Percentiles rank a stretch among this genome's conserved stretches.
Conservation (phyloP, 2,797 vertebrate genomes). For the Loris lydekkerianus region DNA sequence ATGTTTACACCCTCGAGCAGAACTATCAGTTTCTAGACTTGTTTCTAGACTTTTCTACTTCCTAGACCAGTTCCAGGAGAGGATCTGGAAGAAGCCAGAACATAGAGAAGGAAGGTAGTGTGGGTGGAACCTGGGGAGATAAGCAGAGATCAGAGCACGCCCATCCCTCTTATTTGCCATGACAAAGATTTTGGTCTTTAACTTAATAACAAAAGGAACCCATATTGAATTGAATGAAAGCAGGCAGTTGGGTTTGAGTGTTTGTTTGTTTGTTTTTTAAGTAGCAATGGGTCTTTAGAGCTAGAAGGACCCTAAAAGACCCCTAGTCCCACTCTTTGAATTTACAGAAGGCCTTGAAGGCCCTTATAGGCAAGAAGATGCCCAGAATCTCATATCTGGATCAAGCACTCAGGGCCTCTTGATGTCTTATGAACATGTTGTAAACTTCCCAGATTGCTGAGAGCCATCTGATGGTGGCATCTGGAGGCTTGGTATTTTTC, state of each 20-base stretch:
- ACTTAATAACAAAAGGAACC: constrained; percentile 26
- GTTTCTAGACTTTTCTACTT: constrained; percentile 12
- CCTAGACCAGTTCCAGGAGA: not conserved
- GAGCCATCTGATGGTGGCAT: not conserved
- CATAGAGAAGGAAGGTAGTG: not conserved
- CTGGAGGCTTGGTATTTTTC: not conserved
- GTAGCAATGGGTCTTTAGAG: not conserved
- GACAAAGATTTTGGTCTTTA: constrained; percentile 14
- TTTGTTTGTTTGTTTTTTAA: not conserved
- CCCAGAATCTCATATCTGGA: not conserved
- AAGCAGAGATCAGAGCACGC: not conserved
- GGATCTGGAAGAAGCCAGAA: not conserved
- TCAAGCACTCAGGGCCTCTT: not conserved
- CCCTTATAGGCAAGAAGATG: not conserved
- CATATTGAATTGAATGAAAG: not conserved
- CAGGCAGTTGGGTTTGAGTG: not conserved
- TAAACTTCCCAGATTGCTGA: not conserved
- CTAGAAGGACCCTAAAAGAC: not conserved
- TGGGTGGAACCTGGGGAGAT: not conserved
- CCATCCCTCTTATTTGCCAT: not conserved
- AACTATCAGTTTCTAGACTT: constrained; percentile 12
- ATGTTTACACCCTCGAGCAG: not conserved
- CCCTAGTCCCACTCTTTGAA: not conserved
- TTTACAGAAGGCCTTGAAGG: not conserved
- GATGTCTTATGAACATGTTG: no score